Evolutionary conservation across 23 tunicate species (phyloP).

Genomic region (Ascidia mentula): DNA sequence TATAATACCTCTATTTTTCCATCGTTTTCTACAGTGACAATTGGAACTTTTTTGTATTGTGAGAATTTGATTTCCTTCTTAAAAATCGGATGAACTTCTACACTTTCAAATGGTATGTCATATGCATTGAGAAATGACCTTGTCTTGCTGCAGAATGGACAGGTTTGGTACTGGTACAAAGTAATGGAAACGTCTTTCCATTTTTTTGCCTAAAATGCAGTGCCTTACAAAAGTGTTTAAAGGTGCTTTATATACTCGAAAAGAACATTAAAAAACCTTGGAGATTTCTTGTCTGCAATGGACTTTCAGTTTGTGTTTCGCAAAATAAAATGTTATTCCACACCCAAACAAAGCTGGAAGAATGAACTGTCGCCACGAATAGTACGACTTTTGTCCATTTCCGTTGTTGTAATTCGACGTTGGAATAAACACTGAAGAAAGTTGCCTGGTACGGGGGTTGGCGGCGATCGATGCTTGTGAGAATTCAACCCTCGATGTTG

Average conservation of each 20-base stretch:
- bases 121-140: constrained; percentile 67
- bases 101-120: constrained; percentile 77
- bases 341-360: background rate
- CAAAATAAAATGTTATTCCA: background rate
- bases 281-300: background rate
- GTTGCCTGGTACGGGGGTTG: no score
- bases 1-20: constrained; percentile 47
- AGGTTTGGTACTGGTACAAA: constrained; percentile 89
- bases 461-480: background rate
- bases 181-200: constrained; percentile 70
- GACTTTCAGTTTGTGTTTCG: background rate
- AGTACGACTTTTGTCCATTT: background rate
- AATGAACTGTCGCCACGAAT: background rate
- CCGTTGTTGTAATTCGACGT: background rate
- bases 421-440: background rate
- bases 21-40: constrained; percentile 60
- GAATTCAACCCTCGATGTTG: background rate
- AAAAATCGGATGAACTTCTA: constrained; percentile 94
- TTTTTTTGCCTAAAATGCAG: constrained; percentile 20
- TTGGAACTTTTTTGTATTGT: constrained; percentile 84
- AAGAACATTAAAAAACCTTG: background rate
- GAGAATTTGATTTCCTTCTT: constrained; percentile 90
- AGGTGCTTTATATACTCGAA: background rate
- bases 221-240: background rate
- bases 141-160: constrained; percentile 89